Conservation (phyloP, 2,888 invertebrate species). For the Tiphia femorata region DNA sequence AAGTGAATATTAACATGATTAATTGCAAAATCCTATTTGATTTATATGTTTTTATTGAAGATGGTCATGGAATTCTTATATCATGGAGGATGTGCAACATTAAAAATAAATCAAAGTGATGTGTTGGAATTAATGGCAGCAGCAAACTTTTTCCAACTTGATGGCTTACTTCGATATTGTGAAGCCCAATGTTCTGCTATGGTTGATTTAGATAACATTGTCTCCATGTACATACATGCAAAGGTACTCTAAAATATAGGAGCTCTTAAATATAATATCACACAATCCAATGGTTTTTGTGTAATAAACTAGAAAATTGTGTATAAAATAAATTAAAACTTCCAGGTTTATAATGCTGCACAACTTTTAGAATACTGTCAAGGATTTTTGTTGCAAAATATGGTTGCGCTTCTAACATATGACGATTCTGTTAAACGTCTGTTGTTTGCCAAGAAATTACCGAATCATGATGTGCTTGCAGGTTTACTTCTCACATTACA, state of each 20-base stretch:
- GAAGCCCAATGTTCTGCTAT: constrained; percentile 88
- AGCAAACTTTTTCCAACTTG: constrained; percentile 91
- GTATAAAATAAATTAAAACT: constrained; percentile 5
- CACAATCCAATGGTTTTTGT: not conserved
- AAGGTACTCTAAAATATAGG: constrained; percentile 74
- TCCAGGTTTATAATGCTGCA: constrained; percentile 87
- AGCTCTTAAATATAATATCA: not conserved
- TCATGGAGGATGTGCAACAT: constrained; percentile 85
- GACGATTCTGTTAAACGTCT: constrained; percentile 91
- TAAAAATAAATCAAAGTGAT: constrained; percentile 84
- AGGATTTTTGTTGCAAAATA: constrained; percentile 90
- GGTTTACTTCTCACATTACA: constrained; percentile 86
- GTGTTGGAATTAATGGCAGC: constrained; percentile 91
- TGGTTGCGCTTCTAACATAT: constrained; percentile 93
- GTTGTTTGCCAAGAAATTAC: constrained; percentile 89
- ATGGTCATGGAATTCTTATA: constrained; percentile 94
- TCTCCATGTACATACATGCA: constrained; percentile 93
- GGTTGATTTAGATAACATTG: constrained; percentile 89
- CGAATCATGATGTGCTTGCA: constrained; percentile 89
- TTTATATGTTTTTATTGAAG: constrained; percentile 70
- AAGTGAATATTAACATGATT: too few relatives aligned
- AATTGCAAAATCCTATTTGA: too few relatives aligned
- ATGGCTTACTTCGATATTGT: constrained; percentile 86
- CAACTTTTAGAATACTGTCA: constrained; percentile 91
- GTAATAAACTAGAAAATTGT: not conserved